Base-by-base conservation (phyloP, 2,888 invertebrate species). In the Gryllus longicercus region DNA sequence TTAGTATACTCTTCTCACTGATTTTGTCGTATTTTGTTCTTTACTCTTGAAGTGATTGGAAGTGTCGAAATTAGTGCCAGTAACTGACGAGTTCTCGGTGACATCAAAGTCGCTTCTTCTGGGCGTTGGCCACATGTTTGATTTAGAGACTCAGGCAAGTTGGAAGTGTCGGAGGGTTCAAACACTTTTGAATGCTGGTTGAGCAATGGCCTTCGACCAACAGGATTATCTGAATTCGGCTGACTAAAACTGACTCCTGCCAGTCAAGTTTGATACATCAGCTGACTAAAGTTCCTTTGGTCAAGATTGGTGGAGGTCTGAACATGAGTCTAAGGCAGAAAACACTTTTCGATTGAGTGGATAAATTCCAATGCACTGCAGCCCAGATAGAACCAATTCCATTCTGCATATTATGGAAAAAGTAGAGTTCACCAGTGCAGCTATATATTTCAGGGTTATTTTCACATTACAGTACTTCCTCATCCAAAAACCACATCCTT, bases 401-500 rank as follows among this genome's bases (percentile, higher is more conserved):
- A 78, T 78, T 78, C n/a, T 18, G 2, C 12, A 78, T 11, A 74
- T 63, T 25, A 14, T 78, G 38, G 78, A 63, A 23, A 78, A 78
- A 14, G 78, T 63, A 51, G 16, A 51, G 21, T 18, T 51, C n/a
- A 78, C 51, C 21, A 50, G 25, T 16, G 16, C 51, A 16, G 51
- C 16, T 4, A 50, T 3, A 2, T 50, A 50, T 50, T 78, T 16
- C 50, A 21, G n/a, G 25, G 10, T 50, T 78, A 78, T 78, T 51
- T 21, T 78, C 12, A 74, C 23, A 12, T 63, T 25, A 11, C 38
- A 18, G 63, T 63, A 25, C 63, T 21, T 23, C 25, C 78, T 51
- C 74, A 74, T 78, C 74, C 78, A 63, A 16, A 75, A 50, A 16
- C 74, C 75, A 78, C 79, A 79, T 50, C 12, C 21, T 50, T 78